A percentile compares a stretch with the other conserved stretches of the same genome.
Evolutionary conservation across 92 coral and sea anemone species (phyloP).

Genomic region (Phenganax marumi): DNA sequence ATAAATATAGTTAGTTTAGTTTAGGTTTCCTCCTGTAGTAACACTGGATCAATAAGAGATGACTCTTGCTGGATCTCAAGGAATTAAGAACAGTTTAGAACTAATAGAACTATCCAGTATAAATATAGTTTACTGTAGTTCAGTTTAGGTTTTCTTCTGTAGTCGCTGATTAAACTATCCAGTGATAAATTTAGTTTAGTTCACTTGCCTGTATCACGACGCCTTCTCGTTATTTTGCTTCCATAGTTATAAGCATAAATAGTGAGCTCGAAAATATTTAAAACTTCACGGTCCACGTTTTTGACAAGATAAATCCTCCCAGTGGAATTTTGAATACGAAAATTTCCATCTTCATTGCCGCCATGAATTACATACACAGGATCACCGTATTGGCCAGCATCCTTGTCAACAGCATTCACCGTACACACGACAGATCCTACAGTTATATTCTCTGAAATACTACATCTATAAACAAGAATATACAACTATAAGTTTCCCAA

Average conservation of each 20-base stretch:
- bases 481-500: neutral
- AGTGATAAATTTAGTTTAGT: no score
- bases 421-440: constrained; percentile 72
- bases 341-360: constrained; percentile 75
- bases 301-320: constrained; percentile 33
- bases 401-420: constrained; percentile 68
- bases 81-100: no score
- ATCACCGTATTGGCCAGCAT: constrained; percentile 56
- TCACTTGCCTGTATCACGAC: constrained; percentile 24
- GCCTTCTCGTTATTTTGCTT: constrained; percentile 17
- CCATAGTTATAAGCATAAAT: constrained; percentile 38
- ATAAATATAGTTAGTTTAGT: no score
- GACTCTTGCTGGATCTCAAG: no score
- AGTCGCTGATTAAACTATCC: no score
- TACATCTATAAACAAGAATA: constrained; percentile 50
- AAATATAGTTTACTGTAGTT: no score
- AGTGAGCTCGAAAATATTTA: constrained; percentile 22
- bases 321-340: constrained; percentile 31
- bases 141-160: no score
- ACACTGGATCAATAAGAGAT: no score
- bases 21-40: no score
- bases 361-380: constrained; percentile 55
- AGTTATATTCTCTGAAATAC: constrained; percentile 58
- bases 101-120: no score
- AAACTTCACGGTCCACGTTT: constrained; percentile 25